Conservation (phyloP, 1,140 invertebrate genomes). For the Calliphora vicina region DNA sequence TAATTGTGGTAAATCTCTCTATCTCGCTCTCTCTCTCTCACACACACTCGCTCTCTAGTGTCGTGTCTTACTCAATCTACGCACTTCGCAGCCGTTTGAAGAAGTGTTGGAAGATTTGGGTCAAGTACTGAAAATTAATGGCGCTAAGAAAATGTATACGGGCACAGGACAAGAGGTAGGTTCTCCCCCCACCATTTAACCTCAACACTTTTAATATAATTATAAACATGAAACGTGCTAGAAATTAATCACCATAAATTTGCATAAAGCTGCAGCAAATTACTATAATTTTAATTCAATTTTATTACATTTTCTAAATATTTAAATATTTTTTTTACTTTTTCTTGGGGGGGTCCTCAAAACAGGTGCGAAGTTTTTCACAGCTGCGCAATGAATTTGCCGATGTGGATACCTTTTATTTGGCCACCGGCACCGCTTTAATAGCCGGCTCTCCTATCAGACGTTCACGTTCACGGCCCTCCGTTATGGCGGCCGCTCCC, state of each 20-base stretch:
- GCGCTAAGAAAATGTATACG: slow-evolving; percentile 89
- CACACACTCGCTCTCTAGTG: no score
- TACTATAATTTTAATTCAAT: no score
- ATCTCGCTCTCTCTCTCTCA: no score
- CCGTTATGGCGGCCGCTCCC: slow-evolving; percentile 57
- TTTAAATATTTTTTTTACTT: no score
- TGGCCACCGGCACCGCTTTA: slow-evolving; percentile 70
- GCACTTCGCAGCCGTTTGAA: slow-evolving; percentile 92
- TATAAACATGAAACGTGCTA: background rate
- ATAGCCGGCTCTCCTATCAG: slow-evolving; percentile 70
- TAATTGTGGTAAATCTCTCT: no score
- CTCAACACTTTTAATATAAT: background rate
- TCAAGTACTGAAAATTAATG: slow-evolving; percentile 89
- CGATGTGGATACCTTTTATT: slow-evolving; percentile 89
- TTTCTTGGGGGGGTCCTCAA: no score
- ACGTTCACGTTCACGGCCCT: slow-evolving; percentile 74
- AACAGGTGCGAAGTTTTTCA: slow-evolving; percentile 83
- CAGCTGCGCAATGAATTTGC: slow-evolving; percentile 90
- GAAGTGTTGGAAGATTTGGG: slow-evolving; percentile 93
- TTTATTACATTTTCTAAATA: background rate
- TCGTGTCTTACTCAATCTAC: slow-evolving; percentile 87
- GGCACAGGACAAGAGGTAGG: slow-evolving; percentile 87
- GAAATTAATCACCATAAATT: slow-evolving; percentile 3
- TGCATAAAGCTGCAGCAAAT: no score
- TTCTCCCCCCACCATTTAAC: background rate